Evolutionary conservation across 2,113 vertebrate species (phyloP).

Genomic region (Rhizomys pruinosus): DNA sequence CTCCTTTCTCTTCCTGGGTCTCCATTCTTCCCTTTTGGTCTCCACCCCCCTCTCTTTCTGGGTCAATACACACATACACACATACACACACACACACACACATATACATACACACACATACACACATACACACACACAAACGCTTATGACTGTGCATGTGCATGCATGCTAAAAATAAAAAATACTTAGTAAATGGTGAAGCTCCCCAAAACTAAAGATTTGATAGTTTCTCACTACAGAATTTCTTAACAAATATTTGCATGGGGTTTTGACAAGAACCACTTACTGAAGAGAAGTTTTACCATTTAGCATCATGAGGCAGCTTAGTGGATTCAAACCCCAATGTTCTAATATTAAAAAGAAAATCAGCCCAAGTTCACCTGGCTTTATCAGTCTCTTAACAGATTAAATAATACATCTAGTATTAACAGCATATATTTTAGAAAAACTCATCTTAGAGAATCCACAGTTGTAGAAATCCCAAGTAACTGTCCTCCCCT

Average conservation of each 20-base stretch:
- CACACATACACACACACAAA: not conserved
- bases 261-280: not conserved
- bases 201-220: not conserved
- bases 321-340: conserved; percentile 19
- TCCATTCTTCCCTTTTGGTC: too few relatives aligned
- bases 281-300: conserved; percentile 20
- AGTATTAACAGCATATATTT: conserved; percentile 34
- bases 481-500: not conserved
- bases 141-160: not conserved
- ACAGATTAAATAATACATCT: conserved; percentile 63
- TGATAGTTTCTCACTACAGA: not conserved
- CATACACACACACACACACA: too few relatives aligned
- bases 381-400: conserved; percentile 35
- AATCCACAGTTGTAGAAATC: not conserved
- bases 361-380: not conserved
- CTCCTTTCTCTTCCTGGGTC: not conserved
- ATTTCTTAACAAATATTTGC: not conserved
- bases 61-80: not conserved
- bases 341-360: not conserved
- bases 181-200: not conserved
- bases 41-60: not conserved
- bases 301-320: not conserved
- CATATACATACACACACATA: too few relatives aligned
- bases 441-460: not conserved
- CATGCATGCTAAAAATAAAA: not conserved